Evolutionary conservation across 2,797 vertebrate genomes (phyloP), one percentile per base, ranked within the genome.

Genomic region (Pygocentrus nattereri): DNA sequence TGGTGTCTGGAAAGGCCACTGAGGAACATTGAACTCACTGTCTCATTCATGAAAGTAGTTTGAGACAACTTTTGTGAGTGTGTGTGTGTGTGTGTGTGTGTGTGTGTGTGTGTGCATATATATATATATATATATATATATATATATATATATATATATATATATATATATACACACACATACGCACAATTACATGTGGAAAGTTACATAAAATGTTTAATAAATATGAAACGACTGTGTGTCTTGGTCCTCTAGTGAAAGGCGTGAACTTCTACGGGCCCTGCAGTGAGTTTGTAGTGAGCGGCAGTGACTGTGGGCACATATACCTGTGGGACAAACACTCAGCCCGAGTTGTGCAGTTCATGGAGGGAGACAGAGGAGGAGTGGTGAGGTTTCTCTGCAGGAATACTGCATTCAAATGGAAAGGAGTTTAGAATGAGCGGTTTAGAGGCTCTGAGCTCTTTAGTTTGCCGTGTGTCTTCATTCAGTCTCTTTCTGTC

Each of bases 181-280:
- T 38, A 38, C 6, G 38, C 38, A 38, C 6, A 38, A 3, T 3
- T 38, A 38, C 6, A 38, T 38, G 6, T 38, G n/a, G n/a, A n/a
- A n/a, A n/a, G n/a, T n/a, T n/a, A n/a, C n/a, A n/a, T n/a, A n/a
- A n/a, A n/a, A n/a, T n/a, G n/a, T n/a, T n/a, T n/a, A n/a, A n/a
- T n/a, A n/a, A n/a, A n/a, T n/a, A n/a, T n/a, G 5, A 44, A 11
- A 44, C 41, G 1, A 44, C 41, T 44, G 41, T 44, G 3, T 54
- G 50, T 54, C 50, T 19, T 54, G 1, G 18, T 19, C 19, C 18
- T 54, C 1, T 50, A 99, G 98, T 99, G 89, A 99, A 99, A 89
- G 98, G 98, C 0, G 97, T 99, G 86, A 99, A 99, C 91, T 99
- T 99, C 91, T 99, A 98, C 0, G 98, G 98, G 72, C 97, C 98